A percentile compares a stretch with the other conserved stretches of the same genome.
These are phyloP conservation scores for Dryoscopus gambensis DNA, from an alignment of 2,113 vertebrate genomes.

Conservation along the genomic window DNA sequence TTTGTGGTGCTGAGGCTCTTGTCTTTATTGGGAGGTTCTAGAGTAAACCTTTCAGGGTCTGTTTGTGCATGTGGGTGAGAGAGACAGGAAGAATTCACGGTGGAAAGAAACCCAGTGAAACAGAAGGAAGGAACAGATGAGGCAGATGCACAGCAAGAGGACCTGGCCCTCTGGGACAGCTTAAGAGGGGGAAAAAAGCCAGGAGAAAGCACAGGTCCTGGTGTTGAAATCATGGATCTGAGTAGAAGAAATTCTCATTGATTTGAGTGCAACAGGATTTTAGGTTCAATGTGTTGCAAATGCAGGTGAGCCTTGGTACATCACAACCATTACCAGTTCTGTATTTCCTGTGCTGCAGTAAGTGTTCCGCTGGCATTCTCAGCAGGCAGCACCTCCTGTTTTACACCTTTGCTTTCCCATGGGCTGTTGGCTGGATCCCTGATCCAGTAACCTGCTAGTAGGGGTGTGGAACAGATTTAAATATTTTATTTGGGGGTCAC, in stretches of 20 bases:
- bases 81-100: background rate
- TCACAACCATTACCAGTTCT: background rate
- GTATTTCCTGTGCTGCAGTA: rapidly evolving
- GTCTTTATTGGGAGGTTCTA: background rate
- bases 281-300: background rate
- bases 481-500: background rate
- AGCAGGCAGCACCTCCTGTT: background rate
- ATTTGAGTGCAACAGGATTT: background rate
- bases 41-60: background rate
- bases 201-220: background rate
- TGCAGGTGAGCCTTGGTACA: background rate
- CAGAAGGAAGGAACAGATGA: background rate
- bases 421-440: background rate
- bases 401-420: background rate
- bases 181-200: background rate
- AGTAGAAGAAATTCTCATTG: background rate
- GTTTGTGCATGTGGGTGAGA: background rate
- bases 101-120: background rate
- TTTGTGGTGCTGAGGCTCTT: background rate
- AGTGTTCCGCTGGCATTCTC: rapidly evolving
- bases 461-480: background rate
- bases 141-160: background rate
- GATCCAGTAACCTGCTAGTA: background rate
- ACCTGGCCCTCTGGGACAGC: background rate
- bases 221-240: background rate